phyloP scores from a whole-genome alignment of 1,140 invertebrate species.

The Elysia chlorotica region DNA sequence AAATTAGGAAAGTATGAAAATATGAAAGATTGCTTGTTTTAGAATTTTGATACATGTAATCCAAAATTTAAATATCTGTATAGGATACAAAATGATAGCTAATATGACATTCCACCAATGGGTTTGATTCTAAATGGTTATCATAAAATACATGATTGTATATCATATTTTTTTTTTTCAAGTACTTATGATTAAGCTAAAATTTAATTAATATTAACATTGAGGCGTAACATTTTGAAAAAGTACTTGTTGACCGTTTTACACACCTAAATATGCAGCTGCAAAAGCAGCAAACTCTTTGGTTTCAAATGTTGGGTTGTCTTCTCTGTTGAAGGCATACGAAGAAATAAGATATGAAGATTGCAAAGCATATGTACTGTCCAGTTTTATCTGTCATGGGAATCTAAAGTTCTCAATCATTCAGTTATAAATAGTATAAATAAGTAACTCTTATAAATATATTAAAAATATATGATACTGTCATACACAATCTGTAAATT shows the following conservation, averaged over 20 bases:
- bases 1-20: no score
- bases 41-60: no score
- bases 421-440: neutral
- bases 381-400: neutral
- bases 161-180: neutral
- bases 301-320: slow-evolving; percentile 3
- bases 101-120: neutral
- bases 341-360: neutral
- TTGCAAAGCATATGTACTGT: neutral
- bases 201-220: neutral
- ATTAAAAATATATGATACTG: neutral
- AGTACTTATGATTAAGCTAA: neutral
- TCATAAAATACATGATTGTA: neutral
- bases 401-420: neutral
- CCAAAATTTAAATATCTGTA: no score
- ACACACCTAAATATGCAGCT: slow-evolving; percentile 14
- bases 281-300: slow-evolving; percentile 11
- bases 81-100: neutral
- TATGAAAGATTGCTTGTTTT: no score
- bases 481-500: neutral
- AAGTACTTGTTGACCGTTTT: no score
- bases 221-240: no score
- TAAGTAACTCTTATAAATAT: neutral
- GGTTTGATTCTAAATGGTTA: neutral
- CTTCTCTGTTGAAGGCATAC: slow-evolving; percentile 3